These are phyloP conservation scores for Anableps anableps DNA, from an alignment of 2,797 vertebrate genomes.

Conservation along the genomic window DNA sequence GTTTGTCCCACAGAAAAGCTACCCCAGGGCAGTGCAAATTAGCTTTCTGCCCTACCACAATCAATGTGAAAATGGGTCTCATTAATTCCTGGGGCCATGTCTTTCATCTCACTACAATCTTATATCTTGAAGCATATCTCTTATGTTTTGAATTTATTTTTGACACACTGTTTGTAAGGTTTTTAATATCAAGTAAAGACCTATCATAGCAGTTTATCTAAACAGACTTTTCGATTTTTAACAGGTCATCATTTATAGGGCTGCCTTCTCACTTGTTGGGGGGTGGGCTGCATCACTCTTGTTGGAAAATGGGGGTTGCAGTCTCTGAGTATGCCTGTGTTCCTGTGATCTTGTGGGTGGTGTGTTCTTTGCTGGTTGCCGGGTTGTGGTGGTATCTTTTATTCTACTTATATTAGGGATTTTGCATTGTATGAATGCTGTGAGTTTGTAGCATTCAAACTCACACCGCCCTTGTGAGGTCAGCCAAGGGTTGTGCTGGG, in stretches of 20 bases:
- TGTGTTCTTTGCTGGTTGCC: neutral
- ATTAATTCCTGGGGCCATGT: constrained; percentile 63
- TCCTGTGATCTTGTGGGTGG: neutral
- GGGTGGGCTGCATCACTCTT: neutral
- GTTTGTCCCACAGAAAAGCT: constrained; percentile 57
- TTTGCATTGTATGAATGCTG: neutral
- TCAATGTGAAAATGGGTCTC: constrained; percentile 60
- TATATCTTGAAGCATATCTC: constrained; percentile 41
- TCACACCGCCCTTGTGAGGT: too few species aligned
- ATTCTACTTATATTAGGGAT: neutral
- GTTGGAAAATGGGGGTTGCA: neutral
- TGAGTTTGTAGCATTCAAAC: neutral
- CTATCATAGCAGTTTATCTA: constrained; percentile 5
- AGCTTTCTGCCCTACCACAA: constrained; percentile 60
- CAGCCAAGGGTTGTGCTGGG: neutral
- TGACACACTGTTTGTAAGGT: constrained; percentile 16
- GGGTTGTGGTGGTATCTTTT: neutral
- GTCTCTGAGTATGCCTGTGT: neutral
- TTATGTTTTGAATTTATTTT: constrained; percentile 33
- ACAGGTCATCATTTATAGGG: neutral
- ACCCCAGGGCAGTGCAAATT: constrained; percentile 52
- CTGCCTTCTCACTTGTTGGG: neutral
- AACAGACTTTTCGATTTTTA: neutral
- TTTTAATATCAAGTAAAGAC: constrained; percentile 8
- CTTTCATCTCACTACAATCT: constrained; percentile 47